Evolutionary conservation across 1,140 invertebrate genomes (phyloP), one percentile per base, ranked within the genome.

Genomic region (Anastrepha obliqua): DNA sequence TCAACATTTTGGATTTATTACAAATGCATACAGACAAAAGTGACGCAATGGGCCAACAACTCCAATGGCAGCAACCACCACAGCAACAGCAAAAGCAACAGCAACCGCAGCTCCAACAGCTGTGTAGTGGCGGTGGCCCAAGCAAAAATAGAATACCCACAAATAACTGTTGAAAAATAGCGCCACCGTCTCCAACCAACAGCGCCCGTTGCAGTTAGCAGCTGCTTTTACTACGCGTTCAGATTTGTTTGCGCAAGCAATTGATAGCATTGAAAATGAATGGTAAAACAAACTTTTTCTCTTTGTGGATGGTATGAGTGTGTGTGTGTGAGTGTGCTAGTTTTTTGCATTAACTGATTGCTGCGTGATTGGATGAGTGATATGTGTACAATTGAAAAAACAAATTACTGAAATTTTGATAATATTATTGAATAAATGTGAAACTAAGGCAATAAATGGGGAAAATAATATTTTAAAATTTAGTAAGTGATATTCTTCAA

Each of bases 1-100:
- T 81, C 74, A 81, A 81, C 74, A 55, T 81, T 81, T 81, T 55
- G 47, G 47, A 81, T 81, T 81, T 81, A 81, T 81, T 42, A 15
- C 47, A 55, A 81, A 20, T 29, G 15, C 70, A 47, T 11, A 81
- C 0, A 81, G 6, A 55, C 44, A 20, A 13, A 55, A 81, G 74
- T 81, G 74, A 81, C 74, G 47, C 47, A 55, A 55, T 78, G 17
- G 70, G 6, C 70, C 42, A 74, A 13, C 44, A 74, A 44, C 42
- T 44, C 39, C 4, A 17, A 62, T 9, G 0, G 60, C 51, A 29
- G 29, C 29, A 64, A 64, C n/a, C n/a, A 20, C 60, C 20, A 20
- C 20, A 20, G 60, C 60, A 64, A 64, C 67, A 70, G 39, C 67
- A 70, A 70, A 2, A 3, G 67, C 67, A 44, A 17, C 67, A 13